Evolutionary conservation across 2,888 invertebrate genomes (phyloP).

Genomic region (Cataglyphis altisquamis): DNA sequence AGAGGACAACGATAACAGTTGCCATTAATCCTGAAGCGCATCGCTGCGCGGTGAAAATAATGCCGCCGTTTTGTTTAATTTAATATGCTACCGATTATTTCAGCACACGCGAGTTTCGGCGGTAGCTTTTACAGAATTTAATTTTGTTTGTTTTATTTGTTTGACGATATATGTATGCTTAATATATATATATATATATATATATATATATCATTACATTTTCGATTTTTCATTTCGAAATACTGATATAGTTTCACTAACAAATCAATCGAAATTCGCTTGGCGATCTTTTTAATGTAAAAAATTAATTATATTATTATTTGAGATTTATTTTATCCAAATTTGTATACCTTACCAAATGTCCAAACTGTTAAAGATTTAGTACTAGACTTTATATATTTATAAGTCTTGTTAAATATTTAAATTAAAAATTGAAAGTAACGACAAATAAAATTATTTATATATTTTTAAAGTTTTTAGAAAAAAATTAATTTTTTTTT

Average conservation of each 20-base stretch:
- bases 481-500: background rate
- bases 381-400: background rate
- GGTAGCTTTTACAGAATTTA: conserved; percentile 21
- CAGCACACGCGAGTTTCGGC: background rate
- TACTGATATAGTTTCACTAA: background rate
- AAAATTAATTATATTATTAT: background rate
- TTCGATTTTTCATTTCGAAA: background rate
- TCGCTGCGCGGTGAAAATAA: conserved; percentile 45
- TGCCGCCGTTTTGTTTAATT: conserved; percentile 46
- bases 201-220: background rate
- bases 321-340: background rate
- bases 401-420: background rate
- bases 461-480: background rate
- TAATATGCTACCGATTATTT: conserved; percentile 45
- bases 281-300: background rate
- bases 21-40: conserved; percentile 37
- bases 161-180: background rate
- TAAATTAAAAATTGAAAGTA: background rate
- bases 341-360: background rate
- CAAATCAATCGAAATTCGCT: background rate
- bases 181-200: no score
- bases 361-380: background rate
- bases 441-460: background rate
- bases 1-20: conserved; percentile 34
- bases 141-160: background rate